Conservation (phyloP, 2,797 vertebrate genomes). For the Karalla daura region DNA sequence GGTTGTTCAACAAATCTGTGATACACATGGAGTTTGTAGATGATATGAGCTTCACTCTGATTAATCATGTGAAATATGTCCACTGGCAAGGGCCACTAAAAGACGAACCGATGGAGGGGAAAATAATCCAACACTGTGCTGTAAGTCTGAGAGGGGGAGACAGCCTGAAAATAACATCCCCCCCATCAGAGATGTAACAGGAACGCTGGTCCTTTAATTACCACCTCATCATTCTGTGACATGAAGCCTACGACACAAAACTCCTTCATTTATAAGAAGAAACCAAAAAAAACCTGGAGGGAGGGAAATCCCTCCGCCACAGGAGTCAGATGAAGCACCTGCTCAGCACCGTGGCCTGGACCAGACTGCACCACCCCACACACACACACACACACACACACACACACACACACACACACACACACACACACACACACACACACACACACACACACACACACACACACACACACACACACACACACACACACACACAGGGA, state of each 20-base stretch:
- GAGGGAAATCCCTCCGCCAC: slow-evolving; percentile 62
- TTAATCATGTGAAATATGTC: slow-evolving; percentile 38
- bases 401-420: slow-evolving; percentile 57
- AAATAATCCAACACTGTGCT: slow-evolving; percentile 27
- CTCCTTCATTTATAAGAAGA: slow-evolving; percentile 20
- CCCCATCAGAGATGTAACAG: slow-evolving; percentile 22
- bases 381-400: slow-evolving; percentile 60
- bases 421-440: slow-evolving; percentile 56
- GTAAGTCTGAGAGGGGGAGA: background rate
- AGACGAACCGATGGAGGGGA: slow-evolving; percentile 14
- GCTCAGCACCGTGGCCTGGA: slow-evolving; percentile 62
- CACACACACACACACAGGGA: slow-evolving; percentile 56
- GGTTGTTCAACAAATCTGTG: no score
- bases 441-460: slow-evolving; percentile 55
- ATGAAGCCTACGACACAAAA: slow-evolving; percentile 27
- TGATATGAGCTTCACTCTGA: slow-evolving; percentile 53
- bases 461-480: slow-evolving; percentile 60
- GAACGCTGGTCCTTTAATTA: slow-evolving; percentile 35
- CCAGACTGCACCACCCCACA: slow-evolving; percentile 61
- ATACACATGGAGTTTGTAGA: slow-evolving; percentile 29
- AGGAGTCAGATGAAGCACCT: slow-evolving; percentile 71
- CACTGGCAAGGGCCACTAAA: slow-evolving; percentile 28
- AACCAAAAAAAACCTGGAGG: no score
- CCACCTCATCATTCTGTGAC: slow-evolving; percentile 33
- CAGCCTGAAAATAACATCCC: slow-evolving; percentile 18